Percentiles rank a stretch among this genome's conserved stretches.
Evolutionary conservation across 2,888 invertebrate species (phyloP).

Genomic region (Eulithis prunata): DNA sequence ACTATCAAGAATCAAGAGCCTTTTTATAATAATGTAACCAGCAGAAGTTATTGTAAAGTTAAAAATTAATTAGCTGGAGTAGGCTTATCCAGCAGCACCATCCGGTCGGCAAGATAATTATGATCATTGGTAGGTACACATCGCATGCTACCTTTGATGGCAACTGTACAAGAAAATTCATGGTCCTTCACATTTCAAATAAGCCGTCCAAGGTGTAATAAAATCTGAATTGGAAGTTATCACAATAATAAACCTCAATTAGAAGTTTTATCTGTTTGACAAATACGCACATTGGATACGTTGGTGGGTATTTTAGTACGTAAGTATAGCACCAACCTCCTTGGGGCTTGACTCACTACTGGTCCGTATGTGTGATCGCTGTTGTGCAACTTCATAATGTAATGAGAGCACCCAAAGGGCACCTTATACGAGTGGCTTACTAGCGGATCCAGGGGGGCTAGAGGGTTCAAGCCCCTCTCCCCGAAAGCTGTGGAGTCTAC

Average conservation of each 20-base stretch:
- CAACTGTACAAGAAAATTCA: conserved; percentile 17
- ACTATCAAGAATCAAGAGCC: too few relatives aligned
- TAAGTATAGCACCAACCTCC: conserved; percentile 42
- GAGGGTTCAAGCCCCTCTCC: too few relatives aligned
- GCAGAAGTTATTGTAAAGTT: too few relatives aligned
- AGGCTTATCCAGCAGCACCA: too few relatives aligned
- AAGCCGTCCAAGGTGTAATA: conserved; percentile 17
- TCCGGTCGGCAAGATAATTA: too few relatives aligned
- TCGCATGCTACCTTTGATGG: neutral
- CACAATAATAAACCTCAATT: conserved; percentile 3
- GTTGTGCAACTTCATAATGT: conserved; percentile 40
- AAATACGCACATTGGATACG: neutral
- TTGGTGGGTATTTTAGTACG: neutral
- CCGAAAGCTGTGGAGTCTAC: too few relatives aligned
- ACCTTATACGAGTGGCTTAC: neutral
- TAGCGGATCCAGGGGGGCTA: neutral
- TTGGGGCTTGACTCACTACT: conserved; percentile 40
- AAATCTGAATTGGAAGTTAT: conserved; percentile 13
- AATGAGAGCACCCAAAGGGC: conserved; percentile 39
- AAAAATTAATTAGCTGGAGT: too few relatives aligned
- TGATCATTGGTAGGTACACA: neutral
- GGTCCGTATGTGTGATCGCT: conserved; percentile 28
- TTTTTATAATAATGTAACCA: too few relatives aligned
- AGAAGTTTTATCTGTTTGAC: conserved; percentile 1
- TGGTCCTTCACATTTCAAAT: conserved; percentile 34